phyloP scores from a whole-genome alignment of 2,113 vertebrate genomes.

The Artemisiospiza belli region DNA sequence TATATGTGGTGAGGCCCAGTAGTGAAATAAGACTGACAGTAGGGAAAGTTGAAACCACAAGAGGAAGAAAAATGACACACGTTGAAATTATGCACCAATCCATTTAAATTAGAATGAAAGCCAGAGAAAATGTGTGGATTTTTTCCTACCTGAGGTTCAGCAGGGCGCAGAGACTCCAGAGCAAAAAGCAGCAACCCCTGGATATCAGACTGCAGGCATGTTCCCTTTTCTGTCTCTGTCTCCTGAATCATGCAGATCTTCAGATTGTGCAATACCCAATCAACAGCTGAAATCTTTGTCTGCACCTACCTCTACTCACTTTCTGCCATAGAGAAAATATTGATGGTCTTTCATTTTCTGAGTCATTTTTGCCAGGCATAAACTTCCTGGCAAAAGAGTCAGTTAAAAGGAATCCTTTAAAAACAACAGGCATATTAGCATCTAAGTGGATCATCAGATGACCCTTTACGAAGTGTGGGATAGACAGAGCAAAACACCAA shows the following conservation, averaged over 20 bases:
- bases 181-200: neutral
- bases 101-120: neutral
- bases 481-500: neutral
- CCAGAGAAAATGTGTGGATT: neutral
- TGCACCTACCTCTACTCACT: neutral
- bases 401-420: neutral
- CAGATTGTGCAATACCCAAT: neutral
- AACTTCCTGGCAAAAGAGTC: neutral
- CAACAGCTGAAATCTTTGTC: neutral
- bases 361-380: neutral
- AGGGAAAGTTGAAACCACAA: accelerated
- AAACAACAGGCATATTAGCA: neutral
- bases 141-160: neutral
- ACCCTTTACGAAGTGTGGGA: neutral
- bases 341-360: neutral
- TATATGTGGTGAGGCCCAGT: neutral
- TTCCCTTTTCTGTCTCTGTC: neutral
- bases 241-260: neutral
- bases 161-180: neutral
- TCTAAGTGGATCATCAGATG: neutral
- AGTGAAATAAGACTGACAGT: neutral
- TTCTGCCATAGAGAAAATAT: neutral
- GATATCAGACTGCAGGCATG: neutral
- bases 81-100: neutral
- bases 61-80: neutral